phyloP scores from a whole-genome alignment of 2,797 vertebrate species.

The Botia almorhae region DNA sequence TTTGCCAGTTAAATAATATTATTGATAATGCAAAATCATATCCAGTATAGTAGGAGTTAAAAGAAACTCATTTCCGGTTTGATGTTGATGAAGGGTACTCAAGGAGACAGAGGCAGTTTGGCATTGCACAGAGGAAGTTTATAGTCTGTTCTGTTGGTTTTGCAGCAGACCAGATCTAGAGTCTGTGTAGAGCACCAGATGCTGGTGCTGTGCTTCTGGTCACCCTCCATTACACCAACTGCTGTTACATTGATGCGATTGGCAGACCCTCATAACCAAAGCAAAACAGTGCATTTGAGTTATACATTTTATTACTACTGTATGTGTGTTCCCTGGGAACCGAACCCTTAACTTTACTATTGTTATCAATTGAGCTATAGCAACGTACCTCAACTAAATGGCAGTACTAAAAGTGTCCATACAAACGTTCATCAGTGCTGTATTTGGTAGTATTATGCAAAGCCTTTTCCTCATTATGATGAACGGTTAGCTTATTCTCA shows the following conservation, averaged over 20 bases:
- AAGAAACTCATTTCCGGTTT: background rate
- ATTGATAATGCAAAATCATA: background rate
- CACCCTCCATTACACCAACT: slow-evolving; percentile 52
- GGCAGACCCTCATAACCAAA: background rate
- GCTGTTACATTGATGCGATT: background rate
- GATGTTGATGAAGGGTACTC: background rate
- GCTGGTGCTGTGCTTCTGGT: slow-evolving; percentile 34
- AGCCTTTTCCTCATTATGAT: slow-evolving; percentile 13
- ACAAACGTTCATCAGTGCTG: slow-evolving; percentile 26
- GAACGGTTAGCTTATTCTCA: slow-evolving; percentile 28
- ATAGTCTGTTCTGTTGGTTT: slow-evolving; percentile 55
- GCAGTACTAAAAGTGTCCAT: background rate
- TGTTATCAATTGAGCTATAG: no score
- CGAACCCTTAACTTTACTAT: no score
- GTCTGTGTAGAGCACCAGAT: slow-evolving; percentile 48
- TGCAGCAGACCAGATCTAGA: slow-evolving; percentile 54
- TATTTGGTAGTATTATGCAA: slow-evolving; percentile 30
- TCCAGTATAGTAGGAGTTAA: background rate
- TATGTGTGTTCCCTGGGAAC: no score
- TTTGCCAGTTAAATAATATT: background rate
- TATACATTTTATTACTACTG: background rate
- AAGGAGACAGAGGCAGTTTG: slow-evolving; percentile 26
- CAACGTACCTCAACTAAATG: background rate
- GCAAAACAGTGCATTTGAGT: background rate
- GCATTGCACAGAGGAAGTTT: slow-evolving; percentile 41